Evolutionary conservation across 2,888 invertebrate species (phyloP).

Genomic region (Sphaerophoria rueppellii): DNA sequence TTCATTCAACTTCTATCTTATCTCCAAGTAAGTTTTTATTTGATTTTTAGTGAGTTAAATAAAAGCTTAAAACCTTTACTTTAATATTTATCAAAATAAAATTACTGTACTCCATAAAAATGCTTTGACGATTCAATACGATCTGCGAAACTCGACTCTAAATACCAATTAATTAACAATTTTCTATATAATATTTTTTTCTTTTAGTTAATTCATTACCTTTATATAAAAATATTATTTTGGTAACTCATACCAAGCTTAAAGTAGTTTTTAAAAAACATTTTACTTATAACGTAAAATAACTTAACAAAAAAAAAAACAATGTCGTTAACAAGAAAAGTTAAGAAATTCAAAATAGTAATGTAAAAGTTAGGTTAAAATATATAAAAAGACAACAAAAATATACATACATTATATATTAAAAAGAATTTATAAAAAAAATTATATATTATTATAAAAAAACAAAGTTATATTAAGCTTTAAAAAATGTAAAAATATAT

Average conservation of each 20-base stretch:
- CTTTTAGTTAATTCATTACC: conserved; percentile 9
- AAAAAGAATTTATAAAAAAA: conserved; percentile 64
- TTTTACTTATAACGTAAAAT: conserved; percentile 28
- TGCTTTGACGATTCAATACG: neutral
- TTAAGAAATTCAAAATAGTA: neutral
- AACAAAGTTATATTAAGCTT: conserved; percentile 56
- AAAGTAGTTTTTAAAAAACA: conserved; percentile 41
- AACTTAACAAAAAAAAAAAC: conserved; percentile 17
- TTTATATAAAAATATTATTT: conserved; percentile 3
- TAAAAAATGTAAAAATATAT: conserved; percentile 58
- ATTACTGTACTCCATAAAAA: neutral
- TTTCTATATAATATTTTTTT: conserved; percentile 19
- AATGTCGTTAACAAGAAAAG: conserved; percentile 48
- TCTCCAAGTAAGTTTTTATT: no score
- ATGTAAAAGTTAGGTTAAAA: conserved; percentile 15
- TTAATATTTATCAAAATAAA: no score
- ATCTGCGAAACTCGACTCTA: conserved; percentile 4
- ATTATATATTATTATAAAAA: conserved; percentile 53
- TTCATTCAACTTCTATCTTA: no score
- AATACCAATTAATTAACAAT: conserved; percentile 33
- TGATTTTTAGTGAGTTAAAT: no score
- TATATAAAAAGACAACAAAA: conserved; percentile 27
- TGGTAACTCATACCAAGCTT: conserved; percentile 48
- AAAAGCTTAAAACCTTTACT: no score
- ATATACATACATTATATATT: conserved; percentile 28